Conservation (phyloP, 2,113 vertebrate genomes). For the Calyptomena viridis region DNA sequence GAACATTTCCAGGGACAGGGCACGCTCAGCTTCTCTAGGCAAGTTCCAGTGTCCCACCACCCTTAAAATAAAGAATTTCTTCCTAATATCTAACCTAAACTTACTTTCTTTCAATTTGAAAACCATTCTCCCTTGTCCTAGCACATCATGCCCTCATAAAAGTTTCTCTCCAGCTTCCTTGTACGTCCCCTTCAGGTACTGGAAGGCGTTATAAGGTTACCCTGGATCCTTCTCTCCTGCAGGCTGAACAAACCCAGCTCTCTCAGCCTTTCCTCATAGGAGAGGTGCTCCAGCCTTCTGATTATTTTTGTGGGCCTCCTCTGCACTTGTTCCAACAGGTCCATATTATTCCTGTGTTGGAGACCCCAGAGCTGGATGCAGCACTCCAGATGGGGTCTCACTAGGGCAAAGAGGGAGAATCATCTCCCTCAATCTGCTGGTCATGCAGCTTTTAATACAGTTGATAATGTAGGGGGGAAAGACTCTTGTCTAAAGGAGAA, state of each 20-base stretch:
- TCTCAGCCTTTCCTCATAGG: background rate
- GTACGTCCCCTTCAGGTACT: background rate
- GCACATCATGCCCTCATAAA: rapidly evolving
- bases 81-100: background rate
- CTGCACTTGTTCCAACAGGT: background rate
- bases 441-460: background rate
- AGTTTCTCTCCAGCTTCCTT: background rate
- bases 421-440: background rate
- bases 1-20: background rate
- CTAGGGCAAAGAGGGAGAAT: background rate
- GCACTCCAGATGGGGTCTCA: background rate
- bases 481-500: background rate
- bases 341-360: background rate
- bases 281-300: background rate
- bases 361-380: background rate
- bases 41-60: background rate
- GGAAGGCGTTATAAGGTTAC: background rate
- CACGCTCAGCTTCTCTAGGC: background rate
- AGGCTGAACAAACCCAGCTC: background rate
- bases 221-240: background rate
- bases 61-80: background rate
- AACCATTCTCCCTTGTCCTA: background rate
- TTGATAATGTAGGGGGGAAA: background rate
- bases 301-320: background rate
- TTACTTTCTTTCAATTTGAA: background rate